A percentile compares a stretch with the other conserved stretches of the same genome.
Conservation (phyloP, 2,888 invertebrate genomes). For the Dioctria rufipes region DNA sequence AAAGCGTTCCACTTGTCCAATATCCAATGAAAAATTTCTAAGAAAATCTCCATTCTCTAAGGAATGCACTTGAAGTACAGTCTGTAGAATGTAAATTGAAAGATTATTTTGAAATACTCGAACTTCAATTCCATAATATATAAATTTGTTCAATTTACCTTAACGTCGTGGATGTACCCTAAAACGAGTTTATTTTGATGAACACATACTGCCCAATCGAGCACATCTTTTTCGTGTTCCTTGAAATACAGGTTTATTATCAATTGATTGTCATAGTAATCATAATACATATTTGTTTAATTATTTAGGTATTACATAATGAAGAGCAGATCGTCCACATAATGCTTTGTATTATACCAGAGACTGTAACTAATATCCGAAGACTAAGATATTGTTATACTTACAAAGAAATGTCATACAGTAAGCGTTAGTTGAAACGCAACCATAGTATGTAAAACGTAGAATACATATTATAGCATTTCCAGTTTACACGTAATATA, state of each 20-base stretch:
- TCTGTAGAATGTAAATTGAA: constrained; percentile 73
- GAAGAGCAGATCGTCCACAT: too few relatives aligned
- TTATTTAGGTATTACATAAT: too few relatives aligned
- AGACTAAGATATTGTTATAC: too few relatives aligned
- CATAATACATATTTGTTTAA: too few relatives aligned
- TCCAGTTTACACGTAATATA: too few relatives aligned
- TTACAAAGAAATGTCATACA: too few relatives aligned
- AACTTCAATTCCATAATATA: neutral
- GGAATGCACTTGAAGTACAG: constrained; percentile 85
- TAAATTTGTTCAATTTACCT: constrained; percentile 75
- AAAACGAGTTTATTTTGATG: constrained; percentile 88
- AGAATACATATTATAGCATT: too few relatives aligned
- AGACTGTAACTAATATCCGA: too few relatives aligned
- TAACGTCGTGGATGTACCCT: constrained; percentile 94
- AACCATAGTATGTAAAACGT: too few relatives aligned
- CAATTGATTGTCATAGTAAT: neutral
- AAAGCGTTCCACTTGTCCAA: constrained; percentile 89
- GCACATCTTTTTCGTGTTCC: constrained; percentile 88
- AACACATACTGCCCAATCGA: constrained; percentile 91
- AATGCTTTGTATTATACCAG: too few relatives aligned
- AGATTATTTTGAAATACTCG: neutral
- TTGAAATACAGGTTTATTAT: constrained; percentile 60
- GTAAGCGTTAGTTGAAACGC: too few relatives aligned
- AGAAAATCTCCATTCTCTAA: constrained; percentile 81
- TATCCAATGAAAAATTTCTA: constrained; percentile 83